phyloP scores from a whole-genome alignment of 2,797 vertebrate species.

The Limnodromus scolopaceus region DNA sequence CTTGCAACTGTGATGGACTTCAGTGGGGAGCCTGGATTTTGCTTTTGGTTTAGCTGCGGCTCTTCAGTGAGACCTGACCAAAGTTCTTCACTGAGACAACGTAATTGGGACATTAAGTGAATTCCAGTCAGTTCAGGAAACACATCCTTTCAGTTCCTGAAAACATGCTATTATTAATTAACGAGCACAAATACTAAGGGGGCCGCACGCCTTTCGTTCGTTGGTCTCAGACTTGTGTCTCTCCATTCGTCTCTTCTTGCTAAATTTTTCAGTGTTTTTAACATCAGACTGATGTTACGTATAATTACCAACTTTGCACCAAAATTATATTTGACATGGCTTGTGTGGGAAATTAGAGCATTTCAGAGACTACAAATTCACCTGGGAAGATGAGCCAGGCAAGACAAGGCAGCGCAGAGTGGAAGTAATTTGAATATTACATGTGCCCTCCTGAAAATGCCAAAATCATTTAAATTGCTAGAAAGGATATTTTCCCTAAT shows the following conservation, averaged over 20 bases:
- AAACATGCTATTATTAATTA: slow-evolving; percentile 95
- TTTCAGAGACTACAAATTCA: slow-evolving; percentile 90
- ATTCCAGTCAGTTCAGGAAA: slow-evolving; percentile 83
- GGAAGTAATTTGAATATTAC: slow-evolving; percentile 94
- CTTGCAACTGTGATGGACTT: background rate
- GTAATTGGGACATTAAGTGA: slow-evolving; percentile 85
- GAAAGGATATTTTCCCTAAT: slow-evolving; percentile 85
- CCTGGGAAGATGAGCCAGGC: slow-evolving; percentile 86
- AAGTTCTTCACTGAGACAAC: slow-evolving; percentile 63
- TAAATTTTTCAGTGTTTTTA: slow-evolving; percentile 98
- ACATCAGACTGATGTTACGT: slow-evolving; percentile 94
- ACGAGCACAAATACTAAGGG: slow-evolving; percentile 87
- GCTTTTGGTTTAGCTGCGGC: background rate
- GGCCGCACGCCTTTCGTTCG: slow-evolving; percentile 84
- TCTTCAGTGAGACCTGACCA: slow-evolving; percentile 19
- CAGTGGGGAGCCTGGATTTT: background rate
- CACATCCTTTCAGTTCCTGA: slow-evolving; percentile 82
- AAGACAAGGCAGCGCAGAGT: slow-evolving; percentile 80
- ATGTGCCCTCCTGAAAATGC: slow-evolving; percentile 91
- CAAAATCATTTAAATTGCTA: slow-evolving; percentile 96
- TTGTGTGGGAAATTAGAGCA: slow-evolving; percentile 93
- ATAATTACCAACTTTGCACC: slow-evolving; percentile 96
- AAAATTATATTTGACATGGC: slow-evolving; percentile 97
- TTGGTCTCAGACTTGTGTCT: slow-evolving; percentile 93
- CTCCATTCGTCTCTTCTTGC: slow-evolving; percentile 93